Evolutionary conservation across 2,888 invertebrate genomes (phyloP).

Genomic region (Anticlea derivata): DNA sequence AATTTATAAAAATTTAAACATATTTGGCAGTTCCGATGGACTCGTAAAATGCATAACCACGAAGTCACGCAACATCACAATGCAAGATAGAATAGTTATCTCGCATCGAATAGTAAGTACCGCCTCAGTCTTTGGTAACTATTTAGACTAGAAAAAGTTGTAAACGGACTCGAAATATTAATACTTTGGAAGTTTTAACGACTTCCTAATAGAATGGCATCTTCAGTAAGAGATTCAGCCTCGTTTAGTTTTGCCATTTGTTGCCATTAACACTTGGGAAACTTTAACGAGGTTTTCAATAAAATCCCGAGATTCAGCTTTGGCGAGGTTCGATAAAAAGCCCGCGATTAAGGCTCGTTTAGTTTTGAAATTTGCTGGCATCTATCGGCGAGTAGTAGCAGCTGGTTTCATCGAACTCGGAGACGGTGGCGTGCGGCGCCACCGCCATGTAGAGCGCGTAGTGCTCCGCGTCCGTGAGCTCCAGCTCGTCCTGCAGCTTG

Average conservation of each 20-base stretch:
- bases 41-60: not conserved
- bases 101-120: not conserved
- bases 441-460: slow-evolving; percentile 94
- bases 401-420: slow-evolving; percentile 94
- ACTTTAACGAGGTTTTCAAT: too few relatives aligned
- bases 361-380: slow-evolving; percentile 86
- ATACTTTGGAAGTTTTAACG: not conserved
- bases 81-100: not conserved
- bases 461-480: slow-evolving; percentile 93
- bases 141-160: slow-evolving; percentile 18
- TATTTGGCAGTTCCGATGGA: slow-evolving; percentile 33
- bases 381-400: slow-evolving; percentile 94
- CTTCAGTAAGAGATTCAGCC: too few relatives aligned
- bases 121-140: slow-evolving; percentile 17
- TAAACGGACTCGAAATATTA: slow-evolving; percentile 19
- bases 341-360: too few relatives aligned
- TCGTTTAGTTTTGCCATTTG: too few relatives aligned
- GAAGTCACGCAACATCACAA: not conserved
- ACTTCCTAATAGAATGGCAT: too few relatives aligned
- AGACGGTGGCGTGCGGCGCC: slow-evolving; percentile 93
- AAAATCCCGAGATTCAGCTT: too few relatives aligned
- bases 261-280: too few relatives aligned
- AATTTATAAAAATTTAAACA: slow-evolving; percentile 12
- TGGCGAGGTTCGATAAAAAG: too few relatives aligned
- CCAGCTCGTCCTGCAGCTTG: slow-evolving; percentile 82